phyloP scores from a whole-genome alignment of 2,797 vertebrate species.

The Uromys caudimaculatus region DNA sequence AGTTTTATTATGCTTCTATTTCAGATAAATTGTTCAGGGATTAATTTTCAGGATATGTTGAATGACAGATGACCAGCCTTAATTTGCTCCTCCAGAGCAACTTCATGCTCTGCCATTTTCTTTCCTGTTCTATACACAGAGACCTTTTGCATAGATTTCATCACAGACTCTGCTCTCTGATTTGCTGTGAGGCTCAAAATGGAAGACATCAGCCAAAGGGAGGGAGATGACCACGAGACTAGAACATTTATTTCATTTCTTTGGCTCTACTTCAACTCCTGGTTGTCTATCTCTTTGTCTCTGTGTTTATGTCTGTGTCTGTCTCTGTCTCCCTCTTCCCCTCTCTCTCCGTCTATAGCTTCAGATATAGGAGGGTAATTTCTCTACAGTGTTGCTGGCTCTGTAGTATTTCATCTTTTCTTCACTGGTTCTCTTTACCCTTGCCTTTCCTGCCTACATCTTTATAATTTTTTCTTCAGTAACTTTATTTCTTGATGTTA shows the following conservation, averaged over 20 bases:
- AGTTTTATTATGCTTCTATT: neutral
- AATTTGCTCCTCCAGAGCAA: neutral
- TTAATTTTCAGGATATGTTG: neutral
- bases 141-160: neutral
- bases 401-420: constrained; percentile 9
- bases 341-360: neutral
- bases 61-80: neutral
- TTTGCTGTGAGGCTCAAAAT: neutral
- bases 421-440: constrained; percentile 12
- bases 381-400: neutral
- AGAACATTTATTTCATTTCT: neutral
- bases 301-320: neutral
- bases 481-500: constrained; percentile 41
- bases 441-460: neutral
- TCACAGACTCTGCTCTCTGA: neutral
- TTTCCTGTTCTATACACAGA: neutral
- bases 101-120: neutral
- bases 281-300: neutral
- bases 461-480: constrained; percentile 22
- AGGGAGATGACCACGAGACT: neutral
- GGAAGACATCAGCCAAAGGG: neutral
- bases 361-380: neutral
- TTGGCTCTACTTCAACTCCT: neutral
- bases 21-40: neutral
- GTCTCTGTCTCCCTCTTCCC: neutral